Evolutionary conservation across 2,113 vertebrate species (phyloP).

Genomic region (Dicrurus megarhynchus): DNA sequence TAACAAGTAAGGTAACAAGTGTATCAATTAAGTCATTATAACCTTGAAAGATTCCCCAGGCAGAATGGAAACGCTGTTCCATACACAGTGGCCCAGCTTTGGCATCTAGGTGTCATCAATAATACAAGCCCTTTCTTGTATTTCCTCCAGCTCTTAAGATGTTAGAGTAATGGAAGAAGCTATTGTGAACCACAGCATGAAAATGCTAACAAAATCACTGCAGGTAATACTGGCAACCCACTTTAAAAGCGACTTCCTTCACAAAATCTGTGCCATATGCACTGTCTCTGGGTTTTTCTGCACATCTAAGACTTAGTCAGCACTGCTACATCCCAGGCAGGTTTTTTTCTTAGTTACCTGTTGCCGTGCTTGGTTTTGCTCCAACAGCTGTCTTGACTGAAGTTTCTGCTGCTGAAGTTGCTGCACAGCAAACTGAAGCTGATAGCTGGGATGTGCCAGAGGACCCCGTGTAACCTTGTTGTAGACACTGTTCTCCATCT

Average conservation of each 20-base stretch:
- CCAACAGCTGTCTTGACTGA: conserved; percentile 79
- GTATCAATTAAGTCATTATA: background rate
- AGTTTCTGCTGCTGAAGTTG: conserved; percentile 89
- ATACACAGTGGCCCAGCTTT: background rate
- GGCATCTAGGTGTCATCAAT: background rate
- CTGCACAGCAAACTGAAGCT: conserved; percentile 86
- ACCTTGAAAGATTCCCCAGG: background rate
- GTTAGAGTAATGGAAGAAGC: background rate
- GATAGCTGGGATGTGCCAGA: conserved; percentile 73
- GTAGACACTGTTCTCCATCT: conserved; percentile 62
- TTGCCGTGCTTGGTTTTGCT: conserved; percentile 79
- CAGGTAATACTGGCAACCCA: background rate
- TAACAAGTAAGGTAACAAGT: background rate
- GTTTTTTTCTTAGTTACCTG: conserved; percentile 76
- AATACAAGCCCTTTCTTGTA: background rate
- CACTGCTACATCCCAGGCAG: background rate
- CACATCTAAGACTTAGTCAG: background rate
- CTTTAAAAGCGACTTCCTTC: background rate
- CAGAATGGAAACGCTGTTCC: background rate
- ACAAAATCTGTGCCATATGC: background rate
- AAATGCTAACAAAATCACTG: background rate
- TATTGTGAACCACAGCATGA: background rate
- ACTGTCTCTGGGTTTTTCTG: background rate
- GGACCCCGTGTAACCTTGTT: conserved; percentile 60
- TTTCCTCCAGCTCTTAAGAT: background rate